Conservation (phyloP, 2,888 invertebrate species). For the Camponotus fellah region DNA sequence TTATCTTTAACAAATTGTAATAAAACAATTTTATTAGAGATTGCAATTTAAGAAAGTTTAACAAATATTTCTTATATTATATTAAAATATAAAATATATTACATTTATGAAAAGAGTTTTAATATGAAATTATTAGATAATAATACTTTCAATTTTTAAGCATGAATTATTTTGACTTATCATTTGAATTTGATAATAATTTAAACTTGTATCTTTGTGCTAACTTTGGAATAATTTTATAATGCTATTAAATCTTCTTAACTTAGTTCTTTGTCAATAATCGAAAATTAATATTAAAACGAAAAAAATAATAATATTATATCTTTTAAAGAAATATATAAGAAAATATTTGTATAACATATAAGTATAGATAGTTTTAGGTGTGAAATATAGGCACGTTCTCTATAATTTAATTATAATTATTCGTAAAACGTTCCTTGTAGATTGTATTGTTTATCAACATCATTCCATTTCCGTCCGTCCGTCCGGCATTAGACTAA, state of each 20-base stretch:
- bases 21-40: background rate
- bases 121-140: background rate
- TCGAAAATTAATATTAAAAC: background rate
- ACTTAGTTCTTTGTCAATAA: conserved; percentile 5
- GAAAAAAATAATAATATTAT: background rate
- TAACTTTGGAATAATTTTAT: background rate
- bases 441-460: conserved; percentile 31
- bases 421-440: background rate
- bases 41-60: background rate
- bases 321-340: background rate
- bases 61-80: background rate
- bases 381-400: background rate
- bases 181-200: background rate
- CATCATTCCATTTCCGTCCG: background rate
- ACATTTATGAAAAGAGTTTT: background rate
- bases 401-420: background rate
- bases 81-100: background rate
- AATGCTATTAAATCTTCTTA: background rate
- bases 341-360: background rate
- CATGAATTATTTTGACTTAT: background rate
- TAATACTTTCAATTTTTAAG: background rate
- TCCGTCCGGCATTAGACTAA: conserved; percentile 51
- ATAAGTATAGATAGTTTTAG: background rate
- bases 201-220: too few species aligned
- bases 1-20: background rate